Conservation (phyloP, 2,888 invertebrate genomes). For the Tenthredo notha region DNA sequence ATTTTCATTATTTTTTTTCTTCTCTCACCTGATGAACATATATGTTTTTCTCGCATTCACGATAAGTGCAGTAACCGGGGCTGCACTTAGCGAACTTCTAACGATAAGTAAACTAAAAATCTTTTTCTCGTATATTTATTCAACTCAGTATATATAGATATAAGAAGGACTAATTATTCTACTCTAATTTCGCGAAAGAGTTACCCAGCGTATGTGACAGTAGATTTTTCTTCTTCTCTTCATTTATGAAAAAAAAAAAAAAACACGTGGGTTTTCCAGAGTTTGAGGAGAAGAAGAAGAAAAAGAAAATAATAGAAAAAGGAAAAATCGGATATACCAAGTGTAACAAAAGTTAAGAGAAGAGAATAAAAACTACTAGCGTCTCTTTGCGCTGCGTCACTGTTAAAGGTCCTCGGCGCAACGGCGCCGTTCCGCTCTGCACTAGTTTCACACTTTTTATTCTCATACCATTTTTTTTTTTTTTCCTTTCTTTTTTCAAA, state of each 20-base stretch:
- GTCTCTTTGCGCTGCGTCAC: slow-evolving; percentile 13
- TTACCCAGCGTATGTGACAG: not conserved
- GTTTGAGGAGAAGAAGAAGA: not conserved
- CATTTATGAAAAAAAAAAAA: not conserved
- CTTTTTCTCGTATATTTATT: not conserved
- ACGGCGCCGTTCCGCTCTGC: slow-evolving; percentile 29
- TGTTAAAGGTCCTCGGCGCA: slow-evolving; percentile 11
- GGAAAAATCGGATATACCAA: not conserved
- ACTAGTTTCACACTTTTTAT: slow-evolving; percentile 26
- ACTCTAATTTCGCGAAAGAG: not conserved
- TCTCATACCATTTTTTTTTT: not conserved
- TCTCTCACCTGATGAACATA: not conserved
- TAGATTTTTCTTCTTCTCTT: not conserved
- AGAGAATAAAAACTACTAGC: not conserved
- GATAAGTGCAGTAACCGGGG: not conserved
- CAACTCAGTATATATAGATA: not conserved
- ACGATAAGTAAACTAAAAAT: slow-evolving; percentile 33
- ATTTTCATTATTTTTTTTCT: no score
- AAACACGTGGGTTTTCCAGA: not conserved
- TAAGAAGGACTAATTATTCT: not conserved
- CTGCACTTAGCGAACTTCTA: slow-evolving; percentile 33
- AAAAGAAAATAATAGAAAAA: not conserved
- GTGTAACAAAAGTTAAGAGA: not conserved
- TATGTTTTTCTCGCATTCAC: not conserved
- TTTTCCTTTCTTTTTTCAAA: slow-evolving; percentile 15